Percentiles rank a stretch among this genome's conserved stretches.
Conservation (phyloP, 2,113 vertebrate species). For the Nycticorax nycticorax region DNA sequence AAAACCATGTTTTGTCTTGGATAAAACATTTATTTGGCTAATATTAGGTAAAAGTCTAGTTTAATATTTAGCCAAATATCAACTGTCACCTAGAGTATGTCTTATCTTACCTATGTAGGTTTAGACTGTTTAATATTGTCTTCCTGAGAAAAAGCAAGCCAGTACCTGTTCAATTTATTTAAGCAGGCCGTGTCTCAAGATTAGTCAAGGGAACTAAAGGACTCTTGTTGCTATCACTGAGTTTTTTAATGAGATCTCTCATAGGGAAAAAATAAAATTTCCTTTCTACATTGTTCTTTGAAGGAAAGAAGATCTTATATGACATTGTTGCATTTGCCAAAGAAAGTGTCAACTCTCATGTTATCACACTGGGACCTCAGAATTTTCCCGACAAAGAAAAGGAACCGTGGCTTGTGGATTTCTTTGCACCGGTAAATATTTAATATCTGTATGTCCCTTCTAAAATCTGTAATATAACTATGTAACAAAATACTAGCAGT, state of each 20-base stretch:
- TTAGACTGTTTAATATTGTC: not conserved
- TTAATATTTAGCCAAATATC: not conserved
- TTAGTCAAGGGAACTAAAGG: not conserved
- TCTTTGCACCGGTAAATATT: slow-evolving; percentile 92
- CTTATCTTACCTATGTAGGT: not conserved
- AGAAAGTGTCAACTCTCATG: slow-evolving; percentile 92
- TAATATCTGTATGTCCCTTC: not conserved
- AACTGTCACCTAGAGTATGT: not conserved
- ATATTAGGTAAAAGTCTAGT: not conserved
- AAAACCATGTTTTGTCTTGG: not conserved
- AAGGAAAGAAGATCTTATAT: slow-evolving; percentile 92
- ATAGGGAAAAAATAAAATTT: not conserved
- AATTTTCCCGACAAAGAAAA: slow-evolving; percentile 93
- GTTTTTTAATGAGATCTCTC: not conserved
- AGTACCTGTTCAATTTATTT: not conserved
- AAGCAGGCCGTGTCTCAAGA: not conserved
- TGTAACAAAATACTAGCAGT: not conserved
- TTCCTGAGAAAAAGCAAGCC: not conserved
- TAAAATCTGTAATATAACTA: not conserved
- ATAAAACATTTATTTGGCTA: not conserved
- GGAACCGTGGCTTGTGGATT: slow-evolving; percentile 97
- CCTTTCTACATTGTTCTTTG: not conserved
- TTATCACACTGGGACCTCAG: slow-evolving; percentile 90
- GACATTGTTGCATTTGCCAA: slow-evolving; percentile 94
- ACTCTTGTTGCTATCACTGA: not conserved